These are phyloP conservation scores for Charaxes varanes DNA, from an alignment of 1,140 invertebrate genomes.

Conservation along the genomic window DNA sequence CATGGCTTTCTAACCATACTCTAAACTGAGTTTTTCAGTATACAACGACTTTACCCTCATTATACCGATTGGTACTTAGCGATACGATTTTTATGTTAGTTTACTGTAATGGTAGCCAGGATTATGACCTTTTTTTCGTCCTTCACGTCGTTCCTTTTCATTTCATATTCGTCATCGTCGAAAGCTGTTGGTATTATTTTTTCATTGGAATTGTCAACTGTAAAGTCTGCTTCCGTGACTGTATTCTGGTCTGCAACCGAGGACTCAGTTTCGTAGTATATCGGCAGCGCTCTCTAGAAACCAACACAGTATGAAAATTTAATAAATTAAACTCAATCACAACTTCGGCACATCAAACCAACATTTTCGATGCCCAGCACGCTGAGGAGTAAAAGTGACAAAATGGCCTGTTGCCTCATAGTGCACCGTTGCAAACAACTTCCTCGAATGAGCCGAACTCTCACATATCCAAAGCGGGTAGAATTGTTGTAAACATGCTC, in stretches of 20 bases:
- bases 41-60: too few relatives aligned
- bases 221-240: conserved; percentile 3
- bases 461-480: conserved; percentile 16
- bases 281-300: conserved; percentile 40
- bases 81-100: neutral
- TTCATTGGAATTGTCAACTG: conserved; percentile 22
- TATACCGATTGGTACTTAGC: too few relatives aligned
- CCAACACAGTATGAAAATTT: conserved; percentile 6
- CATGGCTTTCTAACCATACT: too few relatives aligned
- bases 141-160: conserved; percentile 19
- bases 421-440: conserved; percentile 21
- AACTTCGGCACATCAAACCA: conserved; percentile 13
- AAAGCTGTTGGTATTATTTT: conserved; percentile 20
- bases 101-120: neutral
- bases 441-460: conserved; percentile 19
- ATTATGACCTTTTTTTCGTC: conserved; percentile 6
- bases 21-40: too few relatives aligned
- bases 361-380: conserved; percentile 34
- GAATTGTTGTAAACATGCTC: conserved; percentile 40
- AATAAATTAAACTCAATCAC: neutral
- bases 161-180: conserved; percentile 25
- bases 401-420: conserved; percentile 34
- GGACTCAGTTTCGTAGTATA: conserved; percentile 27
- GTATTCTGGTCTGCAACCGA: conserved; percentile 17
- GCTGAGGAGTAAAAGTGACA: conserved; percentile 26